Evolutionary conservation across 2,888 invertebrate species (phyloP), one percentile per base, ranked within the genome.

Genomic region (Scrobipalpa atriplicella): DNA sequence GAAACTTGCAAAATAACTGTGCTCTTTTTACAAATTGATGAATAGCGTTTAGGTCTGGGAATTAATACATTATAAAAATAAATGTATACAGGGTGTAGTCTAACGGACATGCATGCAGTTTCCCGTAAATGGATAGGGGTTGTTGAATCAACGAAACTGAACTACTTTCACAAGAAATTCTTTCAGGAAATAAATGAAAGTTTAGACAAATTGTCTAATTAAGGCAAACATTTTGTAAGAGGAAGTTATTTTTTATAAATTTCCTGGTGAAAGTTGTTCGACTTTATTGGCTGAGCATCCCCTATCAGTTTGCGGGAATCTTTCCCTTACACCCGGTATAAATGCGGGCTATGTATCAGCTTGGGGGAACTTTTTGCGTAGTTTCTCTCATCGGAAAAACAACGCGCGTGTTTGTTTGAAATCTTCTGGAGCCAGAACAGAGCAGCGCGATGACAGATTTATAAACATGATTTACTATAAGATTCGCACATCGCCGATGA

Each of bases 381-480:
- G 70, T 71, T 74, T 78, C 74, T 77, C 74, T 77, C 74, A 73
- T 65, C 70, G 29, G 71, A 73, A 79, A 75, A 79, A 76, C 76
- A 75, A 72, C 69, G 73, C 65, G 70, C 68, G 61, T 67, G 67
- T 67, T 67, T 67, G 54, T 60, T 11, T 62, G 5, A 41, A 36
- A 16, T 13, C 39, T 13, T 43, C 52, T 69, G 69, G 72, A 75
- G 73, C 67, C 65, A 74, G 69, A 71, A 61, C 76, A 74, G 72
- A 73, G 41, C 70, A 67, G 61, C 67, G 58, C 66, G 71, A 64
- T 74, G 75, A 75, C 69, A 72, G 74, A 77, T 75, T 73, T 73
- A 77, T 78, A 74, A 73, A 76, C 52, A 52, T 21, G 19, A 52
- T 52, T 52, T 75, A 72, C 69, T 70, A 69, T 47, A 67, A 62